phyloP scores from a whole-genome alignment of 2,797 vertebrate genomes.

The Acomys russatus region DNA sequence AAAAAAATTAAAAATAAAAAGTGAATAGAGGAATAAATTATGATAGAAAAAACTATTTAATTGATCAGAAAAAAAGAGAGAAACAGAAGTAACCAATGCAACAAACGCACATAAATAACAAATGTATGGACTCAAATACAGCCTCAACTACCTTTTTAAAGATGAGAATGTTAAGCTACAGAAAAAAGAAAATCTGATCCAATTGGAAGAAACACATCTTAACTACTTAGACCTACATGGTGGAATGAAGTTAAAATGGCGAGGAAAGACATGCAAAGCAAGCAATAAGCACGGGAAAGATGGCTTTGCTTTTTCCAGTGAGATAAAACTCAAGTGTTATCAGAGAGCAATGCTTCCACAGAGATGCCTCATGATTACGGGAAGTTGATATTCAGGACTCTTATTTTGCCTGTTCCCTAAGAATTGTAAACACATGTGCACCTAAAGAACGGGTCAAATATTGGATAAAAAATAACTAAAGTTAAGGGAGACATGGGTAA shows the following conservation, averaged over 20 bases:
- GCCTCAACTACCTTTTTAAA: neutral
- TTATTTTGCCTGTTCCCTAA: neutral
- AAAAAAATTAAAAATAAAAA: neutral
- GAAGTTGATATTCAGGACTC: neutral
- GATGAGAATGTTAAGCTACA: neutral
- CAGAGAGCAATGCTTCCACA: neutral
- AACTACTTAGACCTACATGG: neutral
- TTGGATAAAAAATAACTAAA: neutral
- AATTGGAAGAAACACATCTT: neutral
- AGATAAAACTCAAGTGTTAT: slow-evolving; percentile 11
- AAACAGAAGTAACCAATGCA: neutral
- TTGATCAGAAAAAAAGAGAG: neutral
- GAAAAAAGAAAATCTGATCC: neutral
- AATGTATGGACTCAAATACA: neutral
- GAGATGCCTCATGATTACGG: neutral
- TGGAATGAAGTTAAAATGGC: neutral
- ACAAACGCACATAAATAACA: neutral
- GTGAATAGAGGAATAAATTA: neutral
- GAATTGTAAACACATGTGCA: neutral
- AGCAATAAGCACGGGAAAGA: neutral
- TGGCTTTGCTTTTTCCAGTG: neutral
- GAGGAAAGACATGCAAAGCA: neutral
- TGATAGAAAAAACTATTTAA: neutral
- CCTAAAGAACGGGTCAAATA: neutral
- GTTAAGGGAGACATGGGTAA: neutral